phyloP scores from a whole-genome alignment of 2,888 invertebrate species.

The Caenorhabditis doughertyi region DNA sequence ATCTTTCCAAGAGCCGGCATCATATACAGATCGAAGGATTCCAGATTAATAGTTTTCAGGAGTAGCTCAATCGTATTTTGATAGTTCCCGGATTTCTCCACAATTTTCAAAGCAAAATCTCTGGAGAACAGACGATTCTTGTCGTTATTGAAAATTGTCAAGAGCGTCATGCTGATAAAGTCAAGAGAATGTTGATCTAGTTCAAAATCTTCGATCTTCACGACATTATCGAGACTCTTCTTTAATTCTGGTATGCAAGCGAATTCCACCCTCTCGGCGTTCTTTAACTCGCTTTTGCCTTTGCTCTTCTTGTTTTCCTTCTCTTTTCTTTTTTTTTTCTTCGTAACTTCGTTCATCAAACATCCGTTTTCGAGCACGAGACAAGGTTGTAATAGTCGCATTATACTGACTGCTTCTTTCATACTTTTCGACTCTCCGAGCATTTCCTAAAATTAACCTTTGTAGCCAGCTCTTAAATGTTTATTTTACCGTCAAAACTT shows the following conservation, averaged over 20 bases:
- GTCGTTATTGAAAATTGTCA: constrained; percentile 54
- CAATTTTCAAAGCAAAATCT: constrained; percentile 57
- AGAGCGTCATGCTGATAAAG: constrained; percentile 51
- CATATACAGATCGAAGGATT: constrained; percentile 74
- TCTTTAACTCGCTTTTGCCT: constrained; percentile 52
- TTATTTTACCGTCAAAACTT: constrained; percentile 45
- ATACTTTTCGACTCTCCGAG: constrained; percentile 56
- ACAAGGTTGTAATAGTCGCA: constrained; percentile 56
- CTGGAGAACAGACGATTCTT: constrained; percentile 56
- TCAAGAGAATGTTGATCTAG: constrained; percentile 50
- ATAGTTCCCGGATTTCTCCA: constrained; percentile 55
- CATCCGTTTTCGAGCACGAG: constrained; percentile 42
- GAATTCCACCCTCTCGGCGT: constrained; percentile 41
- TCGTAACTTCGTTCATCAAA: constrained; percentile 59
- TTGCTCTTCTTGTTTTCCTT: constrained; percentile 58
- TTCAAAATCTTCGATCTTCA: constrained; percentile 53
- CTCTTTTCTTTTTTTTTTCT: constrained; percentile 59
- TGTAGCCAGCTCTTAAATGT: background rate
- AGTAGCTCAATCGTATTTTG: constrained; percentile 59
- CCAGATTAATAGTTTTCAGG: constrained; percentile 50
- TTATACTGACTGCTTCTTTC: constrained; percentile 40
- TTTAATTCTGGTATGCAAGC: constrained; percentile 44
- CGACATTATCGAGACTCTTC: constrained; percentile 44
- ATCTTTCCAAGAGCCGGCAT: constrained; percentile 74
- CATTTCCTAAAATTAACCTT: constrained; percentile 38